Percentiles rank a stretch among this genome's conserved stretches.
phyloP scores from a whole-genome alignment of 1,140 invertebrate species.

The Pseudomyrmex concolor region DNA sequence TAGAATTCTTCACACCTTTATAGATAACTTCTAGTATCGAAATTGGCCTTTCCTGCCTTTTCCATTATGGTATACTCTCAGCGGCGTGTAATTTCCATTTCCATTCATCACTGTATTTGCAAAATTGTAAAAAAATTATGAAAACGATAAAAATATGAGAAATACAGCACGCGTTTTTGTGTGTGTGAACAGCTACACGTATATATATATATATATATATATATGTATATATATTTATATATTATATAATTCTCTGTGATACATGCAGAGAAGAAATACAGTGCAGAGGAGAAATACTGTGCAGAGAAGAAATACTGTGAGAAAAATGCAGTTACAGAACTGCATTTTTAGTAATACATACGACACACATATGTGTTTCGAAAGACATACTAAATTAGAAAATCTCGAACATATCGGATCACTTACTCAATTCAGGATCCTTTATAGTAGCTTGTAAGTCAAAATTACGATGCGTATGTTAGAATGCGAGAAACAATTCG shows the following conservation, averaged over 20 bases:
- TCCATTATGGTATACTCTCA: slow-evolving; percentile 91
- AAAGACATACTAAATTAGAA: slow-evolving; percentile 23
- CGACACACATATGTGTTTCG: slow-evolving; percentile 27
- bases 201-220: too few species aligned
- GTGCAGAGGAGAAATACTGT: too few species aligned
- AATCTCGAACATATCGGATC: slow-evolving; percentile 38
- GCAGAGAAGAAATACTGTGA: background rate
- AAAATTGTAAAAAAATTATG: slow-evolving; percentile 50
- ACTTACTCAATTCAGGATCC: slow-evolving; percentile 77
- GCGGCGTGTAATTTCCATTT: slow-evolving; percentile 91
- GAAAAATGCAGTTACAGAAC: slow-evolving; percentile 28
- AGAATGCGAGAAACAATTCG: background rate
- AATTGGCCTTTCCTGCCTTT: slow-evolving; percentile 91
- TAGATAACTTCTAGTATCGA: slow-evolving; percentile 87
- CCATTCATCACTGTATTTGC: slow-evolving; percentile 86
- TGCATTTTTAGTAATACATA: background rate
- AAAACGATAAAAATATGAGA: slow-evolving; percentile 27
- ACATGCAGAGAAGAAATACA: slow-evolving; percentile 31
- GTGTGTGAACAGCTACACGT: too few species aligned
- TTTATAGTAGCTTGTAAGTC: slow-evolving; percentile 73
- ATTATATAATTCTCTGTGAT: slow-evolving; percentile 1
- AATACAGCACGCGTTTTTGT: slow-evolving; percentile 31
- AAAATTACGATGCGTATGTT: slow-evolving; percentile 23
- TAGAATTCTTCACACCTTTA: slow-evolving; percentile 18
- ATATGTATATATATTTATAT: too few species aligned